Evolutionary conservation across 2,888 invertebrate species (phyloP).

Genomic region (Coelogynopora nodosa): DNA sequence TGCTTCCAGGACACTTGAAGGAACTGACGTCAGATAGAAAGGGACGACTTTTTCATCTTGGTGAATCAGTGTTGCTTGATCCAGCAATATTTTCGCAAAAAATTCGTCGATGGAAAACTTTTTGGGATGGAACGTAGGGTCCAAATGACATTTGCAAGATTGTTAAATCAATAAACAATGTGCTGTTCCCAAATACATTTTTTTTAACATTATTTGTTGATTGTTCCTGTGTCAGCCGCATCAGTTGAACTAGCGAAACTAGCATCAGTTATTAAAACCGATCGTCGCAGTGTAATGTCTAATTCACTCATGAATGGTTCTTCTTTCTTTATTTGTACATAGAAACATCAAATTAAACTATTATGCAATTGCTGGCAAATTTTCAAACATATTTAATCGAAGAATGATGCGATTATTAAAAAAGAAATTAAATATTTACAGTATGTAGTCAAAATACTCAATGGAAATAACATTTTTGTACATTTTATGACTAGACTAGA

Average conservation of each 20-base stretch:
- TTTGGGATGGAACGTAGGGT: background rate
- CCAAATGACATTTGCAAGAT: background rate
- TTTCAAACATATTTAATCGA: background rate
- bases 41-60: background rate
- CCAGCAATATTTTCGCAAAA: background rate
- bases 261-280: background rate
- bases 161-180: background rate
- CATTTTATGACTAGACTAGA: background rate
- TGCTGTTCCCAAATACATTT: background rate
- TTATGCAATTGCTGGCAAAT: background rate
- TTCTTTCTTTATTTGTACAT: background rate
- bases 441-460: too few relatives aligned
- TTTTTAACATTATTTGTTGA: background rate
- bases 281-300: constrained; percentile 2
- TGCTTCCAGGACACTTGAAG: constrained; percentile 13
- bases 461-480: too few relatives aligned
- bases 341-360: background rate
- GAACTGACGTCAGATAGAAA: background rate
- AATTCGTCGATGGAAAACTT: background rate
- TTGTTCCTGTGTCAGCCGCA: background rate
- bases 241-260: background rate
- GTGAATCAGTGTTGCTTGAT: background rate
- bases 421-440: background rate
- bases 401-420: background rate
- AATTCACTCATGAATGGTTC: background rate